Evolutionary conservation across 2,888 invertebrate species (phyloP).

Genomic region (Rhodophaea formosa): DNA sequence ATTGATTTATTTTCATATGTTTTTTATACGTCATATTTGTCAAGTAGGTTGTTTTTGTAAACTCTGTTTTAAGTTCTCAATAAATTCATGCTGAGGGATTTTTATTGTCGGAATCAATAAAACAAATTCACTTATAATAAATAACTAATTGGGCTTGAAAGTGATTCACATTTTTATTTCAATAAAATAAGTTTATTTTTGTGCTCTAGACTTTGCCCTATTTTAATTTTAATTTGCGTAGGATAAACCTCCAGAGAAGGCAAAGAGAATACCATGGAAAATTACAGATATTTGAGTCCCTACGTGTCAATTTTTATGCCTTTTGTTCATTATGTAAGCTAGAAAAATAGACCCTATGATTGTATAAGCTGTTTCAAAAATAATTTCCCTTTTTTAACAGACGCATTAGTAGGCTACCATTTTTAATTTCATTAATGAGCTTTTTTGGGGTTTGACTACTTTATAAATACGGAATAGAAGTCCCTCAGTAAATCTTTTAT

Average conservation of each 20-base stretch:
- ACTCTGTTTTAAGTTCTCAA: not conserved
- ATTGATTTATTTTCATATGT: not conserved
- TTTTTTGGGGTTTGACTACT: no score
- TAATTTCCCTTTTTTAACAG: not conserved
- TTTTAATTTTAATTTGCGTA: constrained; percentile 9
- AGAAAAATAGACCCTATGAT: not conserved
- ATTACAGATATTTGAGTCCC: constrained; percentile 11
- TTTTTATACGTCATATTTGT: no score
- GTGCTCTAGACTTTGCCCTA: not conserved
- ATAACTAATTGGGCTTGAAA: no score
- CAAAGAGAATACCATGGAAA: constrained; percentile 15
- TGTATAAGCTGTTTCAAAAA: not conserved
- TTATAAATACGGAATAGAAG: no score
- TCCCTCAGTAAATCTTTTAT: no score
- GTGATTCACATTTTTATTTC: no score
- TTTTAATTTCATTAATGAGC: not conserved
- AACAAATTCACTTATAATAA: no score
- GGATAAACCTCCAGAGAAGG: constrained; percentile 4
- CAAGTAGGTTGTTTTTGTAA: no score
- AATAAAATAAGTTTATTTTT: no score
- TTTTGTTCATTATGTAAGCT: constrained; percentile 8
- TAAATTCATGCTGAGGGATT: not conserved
- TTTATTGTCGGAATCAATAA: no score
- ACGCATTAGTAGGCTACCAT: not conserved
- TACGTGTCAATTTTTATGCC: constrained; percentile 7